Evolutionary conservation across 2,113 vertebrate genomes (phyloP), one percentile per base, ranked within the genome.

Genomic region (Numida meleagris): DNA sequence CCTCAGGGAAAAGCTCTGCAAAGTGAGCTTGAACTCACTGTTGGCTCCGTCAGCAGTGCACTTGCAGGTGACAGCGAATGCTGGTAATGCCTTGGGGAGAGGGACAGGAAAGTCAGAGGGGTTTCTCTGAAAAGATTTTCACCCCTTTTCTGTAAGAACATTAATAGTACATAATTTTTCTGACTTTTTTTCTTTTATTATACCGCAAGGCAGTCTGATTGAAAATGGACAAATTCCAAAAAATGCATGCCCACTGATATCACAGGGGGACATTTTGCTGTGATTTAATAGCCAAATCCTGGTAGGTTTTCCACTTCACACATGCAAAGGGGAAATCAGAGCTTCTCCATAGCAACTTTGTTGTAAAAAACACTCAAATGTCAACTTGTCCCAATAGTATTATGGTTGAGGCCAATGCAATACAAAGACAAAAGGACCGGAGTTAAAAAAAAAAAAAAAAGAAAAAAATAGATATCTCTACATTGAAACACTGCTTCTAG

Each of bases 311-410:
- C 38, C 33, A 58, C 66, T 93, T 87, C 51, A 74, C n/a, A 38
- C 36, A 58, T 24, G 38, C 62, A 76, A 51, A 94, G 53, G 29
- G 14, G 31, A 91, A 96, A 93, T 85, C 31, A 70, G 77, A 92
- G 59, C 90, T 97, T 96, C 87, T 89, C 86, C 89, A 95, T 89
- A 96, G 91, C 86, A 96, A 95, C 93, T 97, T 95, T 63, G 25
- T 78, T 88, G 82, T 77, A 51, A 82, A 90, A 94, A 93, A 42
- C 23, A 43, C 80, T 90, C 48, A 94, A 90, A 96, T 95, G 82
- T 95, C 96, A 96, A 61, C 58, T 88, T 89, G 55, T 95, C 91
- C 95, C 90, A 31, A 1, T 29, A 94, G 82, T 80, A 80, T 13
- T 1, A 0, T 6, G 25, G 55, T 57, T 80, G 82, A 79, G 58